Percentiles rank a stretch among this genome's conserved stretches.
phyloP scores from a whole-genome alignment of 2,888 invertebrate genomes.

The Catocala sponsa region DNA sequence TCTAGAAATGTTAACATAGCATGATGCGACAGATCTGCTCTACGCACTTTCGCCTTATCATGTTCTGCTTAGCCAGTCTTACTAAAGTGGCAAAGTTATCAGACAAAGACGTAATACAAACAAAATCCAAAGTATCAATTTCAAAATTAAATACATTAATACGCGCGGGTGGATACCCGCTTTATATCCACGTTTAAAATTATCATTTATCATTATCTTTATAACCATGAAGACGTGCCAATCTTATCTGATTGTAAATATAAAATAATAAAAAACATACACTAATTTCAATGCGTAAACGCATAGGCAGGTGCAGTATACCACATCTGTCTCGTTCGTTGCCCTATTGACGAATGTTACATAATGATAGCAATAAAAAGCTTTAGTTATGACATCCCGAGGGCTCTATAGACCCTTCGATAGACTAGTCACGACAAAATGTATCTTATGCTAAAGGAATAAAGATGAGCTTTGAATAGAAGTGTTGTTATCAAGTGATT shows the following conservation, averaged over 20 bases:
- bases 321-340: conserved; percentile 48
- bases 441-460: conserved; percentile 8
- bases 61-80: too few species aligned
- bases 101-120: too few species aligned
- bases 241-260: conserved; percentile 4
- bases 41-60: too few species aligned
- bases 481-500: conserved; percentile 43
- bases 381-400: conserved; percentile 44
- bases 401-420: conserved; percentile 47
- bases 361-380: conserved; percentile 53
- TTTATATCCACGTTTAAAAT: neutral
- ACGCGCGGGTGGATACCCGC: too few species aligned
- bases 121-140: too few species aligned
- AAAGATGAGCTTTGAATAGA: conserved; percentile 41
- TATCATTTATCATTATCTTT: neutral
- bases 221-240: neutral
- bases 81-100: too few species aligned
- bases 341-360: conserved; percentile 49
- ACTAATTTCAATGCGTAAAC: conserved; percentile 19
- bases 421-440: conserved; percentile 21
- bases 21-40: too few species aligned
- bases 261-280: conserved; percentile 4
- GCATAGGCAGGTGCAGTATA: conserved; percentile 38
- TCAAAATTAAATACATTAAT: too few species aligned
- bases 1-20: too few species aligned